Percentiles rank a stretch among this genome's conserved stretches.
phyloP scores from a whole-genome alignment of 2,113 vertebrate genomes.

The Hemiscyllium ocellatum region DNA sequence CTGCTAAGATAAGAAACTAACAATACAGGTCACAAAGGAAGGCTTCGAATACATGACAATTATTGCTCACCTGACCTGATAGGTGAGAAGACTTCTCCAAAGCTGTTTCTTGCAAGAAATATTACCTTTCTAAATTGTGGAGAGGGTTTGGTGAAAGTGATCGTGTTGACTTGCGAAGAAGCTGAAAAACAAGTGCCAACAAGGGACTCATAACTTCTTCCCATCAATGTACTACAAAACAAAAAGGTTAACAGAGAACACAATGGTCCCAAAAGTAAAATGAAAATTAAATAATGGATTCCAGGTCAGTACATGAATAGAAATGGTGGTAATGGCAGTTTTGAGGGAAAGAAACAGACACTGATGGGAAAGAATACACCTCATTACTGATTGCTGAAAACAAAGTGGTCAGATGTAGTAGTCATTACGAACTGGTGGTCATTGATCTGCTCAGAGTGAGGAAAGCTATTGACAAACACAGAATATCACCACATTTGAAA shows the following conservation, averaged over 20 bases:
- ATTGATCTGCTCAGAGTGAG: neutral
- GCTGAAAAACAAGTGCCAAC: neutral
- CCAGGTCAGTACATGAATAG: neutral
- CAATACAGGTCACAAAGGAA: neutral
- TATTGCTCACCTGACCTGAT: neutral
- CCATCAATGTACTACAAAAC: too few species aligned
- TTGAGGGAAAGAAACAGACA: neutral
- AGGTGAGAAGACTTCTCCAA: constrained; percentile 2
- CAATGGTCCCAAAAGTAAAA: neutral
- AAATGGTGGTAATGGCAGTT: neutral
- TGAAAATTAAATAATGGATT: neutral
- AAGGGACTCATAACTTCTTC: neutral
- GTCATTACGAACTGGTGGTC: neutral
- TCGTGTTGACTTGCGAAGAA: neutral
- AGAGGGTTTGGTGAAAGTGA: neutral
- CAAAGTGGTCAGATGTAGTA: neutral
- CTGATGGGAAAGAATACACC: neutral
- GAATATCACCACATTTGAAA: neutral
- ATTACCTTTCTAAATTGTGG: neutral
- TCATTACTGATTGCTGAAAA: too few species aligned
- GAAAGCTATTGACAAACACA: neutral
- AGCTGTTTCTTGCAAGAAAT: neutral
- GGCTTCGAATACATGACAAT: neutral
- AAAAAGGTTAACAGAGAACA: neutral
- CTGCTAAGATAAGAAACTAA: neutral